A percentile compares a stretch with the other conserved stretches of the same genome.
phyloP scores from a whole-genome alignment of 2,113 vertebrate species.

The Propithecus coquereli region DNA sequence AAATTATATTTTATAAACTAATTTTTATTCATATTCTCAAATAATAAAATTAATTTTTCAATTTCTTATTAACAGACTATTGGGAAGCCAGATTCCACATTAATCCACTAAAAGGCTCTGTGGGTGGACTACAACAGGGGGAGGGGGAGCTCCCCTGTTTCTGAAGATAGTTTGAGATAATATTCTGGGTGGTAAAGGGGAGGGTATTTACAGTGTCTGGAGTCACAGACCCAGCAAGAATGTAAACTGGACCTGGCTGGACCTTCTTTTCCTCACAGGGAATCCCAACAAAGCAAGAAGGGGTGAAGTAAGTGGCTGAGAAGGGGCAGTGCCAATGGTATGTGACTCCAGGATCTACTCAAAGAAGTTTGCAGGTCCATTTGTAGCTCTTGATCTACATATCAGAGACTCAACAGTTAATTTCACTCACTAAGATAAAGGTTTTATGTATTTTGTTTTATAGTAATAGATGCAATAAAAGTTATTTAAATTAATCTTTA shows the following conservation, averaged over 20 bases:
- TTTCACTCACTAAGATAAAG: conserved; percentile 44
- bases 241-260: not conserved
- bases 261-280: not conserved
- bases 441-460: conserved; percentile 54
- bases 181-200: not conserved
- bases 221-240: not conserved
- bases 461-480: conserved; percentile 26
- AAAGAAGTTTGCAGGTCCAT: not conserved
- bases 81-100: not conserved
- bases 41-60: not conserved
- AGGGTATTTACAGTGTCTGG: not conserved
- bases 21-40: not conserved
- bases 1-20: conserved; percentile 8
- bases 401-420: conserved; percentile 28
- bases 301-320: not conserved
- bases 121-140: not conserved
- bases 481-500: conserved; percentile 55
- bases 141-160: not conserved
- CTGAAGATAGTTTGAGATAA: not conserved
- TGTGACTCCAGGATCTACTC: not conserved
- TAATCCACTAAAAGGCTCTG: not conserved
- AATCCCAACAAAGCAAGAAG: not conserved
- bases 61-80: conserved; percentile 16
- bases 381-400: conserved; percentile 6
- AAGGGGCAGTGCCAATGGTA: not conserved